Evolutionary conservation across 2,113 vertebrate species (phyloP).

Genomic region (Clinocottus analis): DNA sequence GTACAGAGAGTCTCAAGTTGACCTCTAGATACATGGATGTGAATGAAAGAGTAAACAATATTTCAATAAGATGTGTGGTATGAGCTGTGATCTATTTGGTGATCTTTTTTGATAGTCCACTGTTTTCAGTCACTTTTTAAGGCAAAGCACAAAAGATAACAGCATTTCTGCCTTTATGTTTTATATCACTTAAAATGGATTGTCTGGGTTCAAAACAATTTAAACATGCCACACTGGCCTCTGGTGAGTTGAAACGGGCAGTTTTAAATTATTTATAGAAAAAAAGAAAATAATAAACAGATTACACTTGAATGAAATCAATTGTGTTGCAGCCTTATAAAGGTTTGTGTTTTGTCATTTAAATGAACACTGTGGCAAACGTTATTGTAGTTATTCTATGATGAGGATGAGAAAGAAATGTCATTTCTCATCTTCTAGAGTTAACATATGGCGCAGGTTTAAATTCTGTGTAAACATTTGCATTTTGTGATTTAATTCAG

Average conservation of each 20-base stretch:
- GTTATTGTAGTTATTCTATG: background rate
- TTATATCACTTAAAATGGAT: background rate
- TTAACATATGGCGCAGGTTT: background rate
- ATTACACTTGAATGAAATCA: background rate
- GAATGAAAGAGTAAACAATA: conserved; percentile 1
- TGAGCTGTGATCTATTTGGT: background rate
- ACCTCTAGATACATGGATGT: conserved; percentile 5
- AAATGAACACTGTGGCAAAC: background rate
- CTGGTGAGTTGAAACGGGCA: background rate
- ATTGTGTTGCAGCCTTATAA: background rate
- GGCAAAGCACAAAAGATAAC: background rate
- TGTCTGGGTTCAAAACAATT: background rate
- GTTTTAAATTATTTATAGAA: background rate
- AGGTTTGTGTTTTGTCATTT: background rate
- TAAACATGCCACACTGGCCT: background rate
- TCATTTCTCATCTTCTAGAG: background rate
- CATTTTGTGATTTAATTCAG: conserved; percentile 17
- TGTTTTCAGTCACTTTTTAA: background rate
- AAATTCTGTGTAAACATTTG: conserved; percentile 4
- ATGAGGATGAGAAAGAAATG: background rate
- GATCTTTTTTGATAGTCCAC: background rate
- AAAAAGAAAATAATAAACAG: background rate
- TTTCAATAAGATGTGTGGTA: background rate
- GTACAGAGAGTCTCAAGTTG: background rate
- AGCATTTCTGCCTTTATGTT: background rate